Base-by-base conservation (phyloP, 2,113 vertebrate species). In the Tenrec ecaudatus region DNA sequence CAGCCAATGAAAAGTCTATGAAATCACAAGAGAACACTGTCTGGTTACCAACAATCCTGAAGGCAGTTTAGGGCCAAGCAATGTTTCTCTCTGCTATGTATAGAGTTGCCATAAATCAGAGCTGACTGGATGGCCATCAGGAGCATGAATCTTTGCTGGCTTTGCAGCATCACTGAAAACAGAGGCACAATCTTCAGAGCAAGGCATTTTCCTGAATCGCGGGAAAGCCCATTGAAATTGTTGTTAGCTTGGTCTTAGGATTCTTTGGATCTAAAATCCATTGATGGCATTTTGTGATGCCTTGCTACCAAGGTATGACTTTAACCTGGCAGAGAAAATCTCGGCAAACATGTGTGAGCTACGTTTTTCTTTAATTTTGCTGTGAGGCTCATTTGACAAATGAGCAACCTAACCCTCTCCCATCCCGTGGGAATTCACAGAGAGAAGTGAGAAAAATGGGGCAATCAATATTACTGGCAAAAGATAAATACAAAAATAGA, bases 301-400 rank as follows among this genome's bases (percentile, higher is more conserved):
- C 86, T 86, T 86, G 31, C 38, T 82, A 36, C 71, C 75, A 62
- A 93, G 78, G 66, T 92, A 87, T 75, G 68, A 29, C 87, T 92
- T 86, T 69, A 71, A 43, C 31, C 57, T 82, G 79, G 85, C 75
- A 94, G 82, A 86, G 60, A 80, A 91, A 86, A 8, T 36, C 36
- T 85, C 64, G 57, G 36, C 69, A 91, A 95, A 90, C 23, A 86
- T 92, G 6, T 88, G 15, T 62, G 75, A 88, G 78, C 76, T 88
- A 86, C 86, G 47, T 14, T 10, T 53, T 53, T n/a, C n/a, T 88
- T 89, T 86, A 22, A 82, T 73, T 64, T 66, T 81, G 53, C 71
- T 29, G 2, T 19, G 77, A 38, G 69, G 22, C 81, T 94, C 73
- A 68, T 53, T 95, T 84, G 91, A 83, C 87, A 92, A 92, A 94